A percentile compares a stretch with the other conserved stretches of the same genome.
phyloP scores from a whole-genome alignment of 2,888 invertebrate species.

The Phymatocera aterrima region DNA sequence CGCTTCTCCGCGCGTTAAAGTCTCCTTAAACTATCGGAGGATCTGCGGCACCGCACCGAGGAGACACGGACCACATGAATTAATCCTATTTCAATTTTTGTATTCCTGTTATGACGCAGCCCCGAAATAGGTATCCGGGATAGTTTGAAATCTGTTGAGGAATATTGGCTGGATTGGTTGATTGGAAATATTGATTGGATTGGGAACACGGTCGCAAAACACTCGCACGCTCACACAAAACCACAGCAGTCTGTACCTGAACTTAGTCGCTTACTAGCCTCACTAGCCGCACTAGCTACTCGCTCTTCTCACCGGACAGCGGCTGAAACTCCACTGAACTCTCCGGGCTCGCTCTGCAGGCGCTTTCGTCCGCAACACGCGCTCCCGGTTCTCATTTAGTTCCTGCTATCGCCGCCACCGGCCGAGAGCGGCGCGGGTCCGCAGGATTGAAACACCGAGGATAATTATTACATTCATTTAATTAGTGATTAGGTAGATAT shows the following conservation, averaged over 20 bases:
- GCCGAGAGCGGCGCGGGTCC: neutral
- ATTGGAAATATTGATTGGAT: too few relatives aligned
- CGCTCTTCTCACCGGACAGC: constrained; percentile 43
- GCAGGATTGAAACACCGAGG: neutral
- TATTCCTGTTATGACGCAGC: too few relatives aligned
- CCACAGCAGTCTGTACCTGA: too few relatives aligned
- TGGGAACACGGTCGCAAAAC: too few relatives aligned
- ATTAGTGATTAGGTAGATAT: too few relatives aligned
- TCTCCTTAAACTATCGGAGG: neutral
- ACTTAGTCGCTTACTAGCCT: too few relatives aligned
- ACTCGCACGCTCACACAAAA: constrained; percentile 22
- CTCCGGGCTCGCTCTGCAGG: neutral
- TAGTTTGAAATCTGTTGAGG: too few relatives aligned
- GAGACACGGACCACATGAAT: constrained; percentile 5
- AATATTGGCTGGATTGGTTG: too few relatives aligned
- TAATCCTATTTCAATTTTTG: too few relatives aligned
- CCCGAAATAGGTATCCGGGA: too few relatives aligned
- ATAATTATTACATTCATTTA: too few relatives aligned
- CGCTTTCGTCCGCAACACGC: constrained; percentile 5
- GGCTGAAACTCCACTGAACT: constrained; percentile 42
- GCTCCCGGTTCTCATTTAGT: neutral
- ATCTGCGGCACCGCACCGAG: too few relatives aligned
- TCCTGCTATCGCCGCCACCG: neutral
- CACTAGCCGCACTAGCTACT: neutral
- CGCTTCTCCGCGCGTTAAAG: constrained; percentile 15